Evolutionary conservation across 2,113 vertebrate genomes (phyloP).

Genomic region (Scophthalmus maximus): DNA sequence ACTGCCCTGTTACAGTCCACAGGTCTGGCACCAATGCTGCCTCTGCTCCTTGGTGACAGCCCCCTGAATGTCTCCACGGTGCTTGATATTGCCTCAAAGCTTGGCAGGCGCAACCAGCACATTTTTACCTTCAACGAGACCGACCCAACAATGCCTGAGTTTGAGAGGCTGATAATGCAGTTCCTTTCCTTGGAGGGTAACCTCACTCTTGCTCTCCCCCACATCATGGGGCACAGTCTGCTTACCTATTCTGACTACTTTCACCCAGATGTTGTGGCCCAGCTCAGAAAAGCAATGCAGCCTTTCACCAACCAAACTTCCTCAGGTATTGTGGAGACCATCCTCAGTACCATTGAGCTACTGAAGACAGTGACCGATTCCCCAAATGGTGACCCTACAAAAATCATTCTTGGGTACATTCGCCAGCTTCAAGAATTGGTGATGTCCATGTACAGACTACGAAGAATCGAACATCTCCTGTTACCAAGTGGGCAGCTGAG

Average conservation of each 20-base stretch:
- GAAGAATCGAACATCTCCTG: constrained; percentile 30
- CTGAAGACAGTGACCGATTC: constrained; percentile 60
- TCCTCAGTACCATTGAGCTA: constrained; percentile 66
- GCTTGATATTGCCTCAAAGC: constrained; percentile 42
- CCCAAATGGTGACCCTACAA: constrained; percentile 57
- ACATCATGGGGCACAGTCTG: constrained; percentile 66
- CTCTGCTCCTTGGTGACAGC: constrained; percentile 45
- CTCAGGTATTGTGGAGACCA: constrained; percentile 56
- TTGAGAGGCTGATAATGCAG: constrained; percentile 61
- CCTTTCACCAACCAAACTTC: constrained; percentile 74
- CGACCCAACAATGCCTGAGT: constrained; percentile 56
- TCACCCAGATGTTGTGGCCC: constrained; percentile 42
- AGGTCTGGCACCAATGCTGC: constrained; percentile 68
- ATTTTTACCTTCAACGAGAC: constrained; percentile 67
- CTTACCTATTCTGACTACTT: constrained; percentile 68
- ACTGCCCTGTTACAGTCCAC: constrained; percentile 57
- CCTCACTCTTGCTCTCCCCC: constrained; percentile 65
- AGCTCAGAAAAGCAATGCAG: constrained; percentile 52
- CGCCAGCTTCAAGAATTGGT: constrained; percentile 69
- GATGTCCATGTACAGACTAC: constrained; percentile 49
- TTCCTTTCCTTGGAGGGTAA: constrained; percentile 71
- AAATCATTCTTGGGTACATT: constrained; percentile 65
- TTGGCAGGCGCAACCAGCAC: constrained; percentile 64
- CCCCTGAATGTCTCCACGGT: constrained; percentile 54
- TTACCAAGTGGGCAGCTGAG: constrained; percentile 50